Conservation (phyloP, 2,888 invertebrate genomes). For the Hydraecia micacea region DNA sequence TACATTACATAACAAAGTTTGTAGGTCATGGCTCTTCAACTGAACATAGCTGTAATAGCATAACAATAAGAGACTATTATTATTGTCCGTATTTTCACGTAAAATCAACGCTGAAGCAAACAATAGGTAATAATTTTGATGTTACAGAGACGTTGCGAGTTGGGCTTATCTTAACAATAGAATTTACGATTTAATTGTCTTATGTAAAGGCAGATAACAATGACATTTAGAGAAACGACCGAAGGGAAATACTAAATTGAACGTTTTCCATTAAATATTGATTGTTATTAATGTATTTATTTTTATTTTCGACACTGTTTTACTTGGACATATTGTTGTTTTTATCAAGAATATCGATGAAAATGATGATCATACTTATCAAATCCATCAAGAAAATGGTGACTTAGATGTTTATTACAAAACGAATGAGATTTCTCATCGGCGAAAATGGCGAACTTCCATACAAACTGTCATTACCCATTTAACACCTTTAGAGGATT, state of each 20-base stretch:
- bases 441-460: neutral
- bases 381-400: neutral
- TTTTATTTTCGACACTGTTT: no score
- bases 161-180: slow-evolving; percentile 43
- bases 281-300: neutral
- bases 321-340: neutral
- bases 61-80: slow-evolving; percentile 48
- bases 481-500: neutral
- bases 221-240: slow-evolving; percentile 13
- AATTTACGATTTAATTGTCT: slow-evolving; percentile 53
- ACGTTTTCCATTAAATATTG: slow-evolving; percentile 12
- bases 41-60: slow-evolving; percentile 32
- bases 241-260: slow-evolving; percentile 8
- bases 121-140: slow-evolving; percentile 53
- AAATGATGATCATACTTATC: neutral
- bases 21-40: slow-evolving; percentile 40
- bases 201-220: slow-evolving; percentile 50
- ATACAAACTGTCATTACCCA: neutral
- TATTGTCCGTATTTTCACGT: slow-evolving; percentile 43
- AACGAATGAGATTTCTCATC: neutral
- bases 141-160: slow-evolving; percentile 47
- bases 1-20: neutral
- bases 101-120: slow-evolving; percentile 35
- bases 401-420: neutral
- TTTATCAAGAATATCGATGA: neutral